Evolutionary conservation across 2,797 vertebrate genomes (phyloP).

Genomic region (Microctenopoma lineatum): DNA sequence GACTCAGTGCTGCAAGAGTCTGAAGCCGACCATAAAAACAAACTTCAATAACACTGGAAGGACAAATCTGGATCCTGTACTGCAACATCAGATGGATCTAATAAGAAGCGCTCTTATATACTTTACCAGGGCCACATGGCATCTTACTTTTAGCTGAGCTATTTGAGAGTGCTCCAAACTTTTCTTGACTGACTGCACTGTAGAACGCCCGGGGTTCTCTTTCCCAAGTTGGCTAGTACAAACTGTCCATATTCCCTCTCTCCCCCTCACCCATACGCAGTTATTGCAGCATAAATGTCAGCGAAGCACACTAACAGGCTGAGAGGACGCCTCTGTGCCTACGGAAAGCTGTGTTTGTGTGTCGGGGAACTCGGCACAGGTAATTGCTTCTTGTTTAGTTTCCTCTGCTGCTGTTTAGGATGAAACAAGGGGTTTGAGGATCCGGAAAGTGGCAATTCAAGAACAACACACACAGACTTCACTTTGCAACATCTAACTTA

Average conservation of each 20-base stretch:
- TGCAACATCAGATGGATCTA: no score
- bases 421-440: background rate
- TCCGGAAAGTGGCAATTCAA: constrained; percentile 14
- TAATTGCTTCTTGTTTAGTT: constrained; percentile 18
- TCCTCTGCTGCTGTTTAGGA: background rate
- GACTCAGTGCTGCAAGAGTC: no score
- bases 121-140: no score
- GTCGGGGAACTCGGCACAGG: background rate
- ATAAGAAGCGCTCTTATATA: background rate
- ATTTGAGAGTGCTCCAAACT: no score
- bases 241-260: no score
- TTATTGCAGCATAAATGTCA: constrained; percentile 13
- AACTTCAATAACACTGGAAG: no score
- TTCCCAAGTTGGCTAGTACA: no score
- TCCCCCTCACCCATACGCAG: background rate
- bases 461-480: background rate
- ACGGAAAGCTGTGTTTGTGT: constrained; percentile 4
- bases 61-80: no score
- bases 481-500: background rate
- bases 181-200: no score
- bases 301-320: constrained; percentile 5
- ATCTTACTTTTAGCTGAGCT: background rate
- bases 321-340: constrained; percentile 2
- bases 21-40: no score
- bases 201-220: background rate